Evolutionary conservation across 2,888 invertebrate genomes (phyloP).

Genomic region (Caenorhabditis sulstoni): DNA sequence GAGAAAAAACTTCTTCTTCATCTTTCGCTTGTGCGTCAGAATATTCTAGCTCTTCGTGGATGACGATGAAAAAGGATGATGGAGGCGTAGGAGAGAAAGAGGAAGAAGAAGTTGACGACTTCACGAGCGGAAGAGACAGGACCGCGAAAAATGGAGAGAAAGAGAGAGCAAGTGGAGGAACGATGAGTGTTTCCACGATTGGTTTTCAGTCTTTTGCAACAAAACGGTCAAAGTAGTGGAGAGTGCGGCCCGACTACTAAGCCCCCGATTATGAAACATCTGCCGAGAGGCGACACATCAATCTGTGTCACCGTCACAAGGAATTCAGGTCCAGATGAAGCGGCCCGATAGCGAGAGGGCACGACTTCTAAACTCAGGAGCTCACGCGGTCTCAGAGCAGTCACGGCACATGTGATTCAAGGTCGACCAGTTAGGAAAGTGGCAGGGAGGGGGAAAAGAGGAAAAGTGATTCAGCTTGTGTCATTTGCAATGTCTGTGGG

Average conservation of each 20-base stretch:
- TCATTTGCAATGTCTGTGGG: conserved; percentile 40
- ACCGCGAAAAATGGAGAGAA: conserved; percentile 35
- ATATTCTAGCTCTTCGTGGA: conserved; percentile 2
- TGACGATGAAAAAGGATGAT: conserved; percentile 19
- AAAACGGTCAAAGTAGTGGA: background rate
- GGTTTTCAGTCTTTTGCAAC: conserved; percentile 31
- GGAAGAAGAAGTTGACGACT: conserved; percentile 52
- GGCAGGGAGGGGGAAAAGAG: background rate
- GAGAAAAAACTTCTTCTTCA: background rate
- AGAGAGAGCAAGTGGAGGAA: conserved; percentile 10
- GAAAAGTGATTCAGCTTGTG: conserved; percentile 23
- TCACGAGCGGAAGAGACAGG: conserved; percentile 52
- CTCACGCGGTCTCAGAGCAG: background rate
- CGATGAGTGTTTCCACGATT: conserved; percentile 1
- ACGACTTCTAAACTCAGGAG: background rate
- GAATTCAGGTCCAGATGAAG: conserved; percentile 38
- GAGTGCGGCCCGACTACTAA: conserved; percentile 5
- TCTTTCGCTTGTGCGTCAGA: conserved; percentile 12
- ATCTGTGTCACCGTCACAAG: conserved; percentile 45
- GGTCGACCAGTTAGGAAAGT: background rate
- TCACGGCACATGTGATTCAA: background rate
- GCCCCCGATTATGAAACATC: conserved; percentile 52
- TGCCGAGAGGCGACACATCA: conserved; percentile 28
- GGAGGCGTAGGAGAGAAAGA: conserved; percentile 16
- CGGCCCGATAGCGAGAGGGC: conserved; percentile 24